Base-by-base conservation (phyloP, 2,888 invertebrate species). In the Capitulum mitella region DNA sequence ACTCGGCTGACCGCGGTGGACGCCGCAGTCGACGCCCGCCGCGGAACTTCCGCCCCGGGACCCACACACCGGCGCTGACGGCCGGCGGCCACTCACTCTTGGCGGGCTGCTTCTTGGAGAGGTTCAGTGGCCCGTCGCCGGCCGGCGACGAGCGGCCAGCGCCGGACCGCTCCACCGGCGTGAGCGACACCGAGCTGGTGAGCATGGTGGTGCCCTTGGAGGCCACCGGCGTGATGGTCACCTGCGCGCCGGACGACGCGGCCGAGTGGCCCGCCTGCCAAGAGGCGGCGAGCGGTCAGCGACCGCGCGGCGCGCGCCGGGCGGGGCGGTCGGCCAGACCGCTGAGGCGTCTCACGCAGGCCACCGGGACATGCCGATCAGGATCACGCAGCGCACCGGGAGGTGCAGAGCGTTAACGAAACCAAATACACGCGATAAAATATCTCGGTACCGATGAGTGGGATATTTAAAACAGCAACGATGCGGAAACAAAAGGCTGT, bases 221-320 rank as follows among this genome's bases (percentile, higher is more conserved):
- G 3, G 76, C 76, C 76, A 76, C 76, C 32, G 76, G 76, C 16
- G 76, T 76, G 76, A 76, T 76, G 76, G 76, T 76, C 3, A 76
- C 76, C 76, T 76, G 76, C 3, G 76, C 43, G 32, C 76, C 76
- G 8, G 29, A 29, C 16, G 76, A 46, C 34, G 70, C 37, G 26
- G 70, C 8, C 6, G 40, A 10, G 10, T 37, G 70, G 26, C 70
- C 40, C 70, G 40, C 70, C 37, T 70, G 70, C 14, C n/a, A n/a
- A n/a, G n/a, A n/a, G n/a, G n/a, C n/a, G 48, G 48, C 14, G 48
- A 19, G 10, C 46, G 14, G 46, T 46, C 48, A 48, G 16, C 19
- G 48, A 14, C 14, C 48, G 48, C 19, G 48, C 14, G 48, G 8
- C 54, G 1, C 26, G 54, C 54, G 26, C 26, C 22, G 54, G 54